Base-by-base conservation (phyloP, 2,888 invertebrate genomes). In the Platerodrilus igneus region DNA sequence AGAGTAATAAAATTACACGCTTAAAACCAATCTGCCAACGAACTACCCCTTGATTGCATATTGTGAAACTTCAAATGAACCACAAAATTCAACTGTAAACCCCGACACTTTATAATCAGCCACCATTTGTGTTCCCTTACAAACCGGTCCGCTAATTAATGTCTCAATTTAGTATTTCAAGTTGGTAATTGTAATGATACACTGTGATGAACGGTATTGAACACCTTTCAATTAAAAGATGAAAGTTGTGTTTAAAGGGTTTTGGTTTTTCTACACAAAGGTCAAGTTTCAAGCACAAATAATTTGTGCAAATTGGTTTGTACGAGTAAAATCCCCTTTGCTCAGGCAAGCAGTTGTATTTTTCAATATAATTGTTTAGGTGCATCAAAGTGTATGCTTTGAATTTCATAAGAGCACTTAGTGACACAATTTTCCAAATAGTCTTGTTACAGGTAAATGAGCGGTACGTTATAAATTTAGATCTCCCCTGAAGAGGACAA, bases 121-220 rank as follows among this genome's bases (percentile, higher is more conserved):
- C 48, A 37, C 47, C 47, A 48, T 53, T 55, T 53, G 50, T 41
- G 44, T 48, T 47, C 48, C 53, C 50, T 48, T 31, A 39, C 32
- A 44, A 41, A 41, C 39, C 46, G 33, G 43, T 35, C 45, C 35
- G 45, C 48, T 53, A 55, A 53, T 52, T 53, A 53, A 55, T 53
- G 47, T 55, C 56, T 56, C 56, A 56, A 55, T 56, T 53, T 54
- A 49, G 50, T 47, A 47, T 47, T 47, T 55, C 52, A 51, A 52
- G 50, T 52, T 36, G 43, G 52, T 56, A 56, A 56, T 56, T 54
- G 53, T 54, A 54, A 56, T 54, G 53, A 54, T 56, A 56, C 52
- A 50, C 40, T 48, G 48, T 51, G 50, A 52, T 53, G 53, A 53
- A 43, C 48, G 37, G 50, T 45, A 52, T 52, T 52, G 50, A 52